phyloP scores from a whole-genome alignment of 1,140 invertebrate genomes.

The Solenopsis invicta region DNA sequence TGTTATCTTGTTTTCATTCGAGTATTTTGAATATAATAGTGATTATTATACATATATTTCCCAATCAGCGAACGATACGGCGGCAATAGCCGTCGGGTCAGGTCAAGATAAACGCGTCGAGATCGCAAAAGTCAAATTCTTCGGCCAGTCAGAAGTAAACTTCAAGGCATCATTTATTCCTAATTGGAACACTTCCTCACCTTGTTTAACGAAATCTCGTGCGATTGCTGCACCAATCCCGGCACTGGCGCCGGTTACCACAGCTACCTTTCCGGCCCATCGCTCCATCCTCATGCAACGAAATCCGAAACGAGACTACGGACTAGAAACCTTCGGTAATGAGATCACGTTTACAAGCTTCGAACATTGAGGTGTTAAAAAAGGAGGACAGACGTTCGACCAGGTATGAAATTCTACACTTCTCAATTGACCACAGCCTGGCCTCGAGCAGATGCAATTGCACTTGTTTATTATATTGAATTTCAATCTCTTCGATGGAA shows the following conservation, averaged over 20 bases:
- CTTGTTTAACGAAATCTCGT: conserved; percentile 68
- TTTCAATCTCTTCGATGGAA: background rate
- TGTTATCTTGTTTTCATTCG: conserved; percentile 6
- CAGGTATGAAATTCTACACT: conserved; percentile 55
- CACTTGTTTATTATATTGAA: conserved; percentile 30
- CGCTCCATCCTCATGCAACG: conserved; percentile 85
- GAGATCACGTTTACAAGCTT: conserved; percentile 56
- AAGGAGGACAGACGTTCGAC: conserved; percentile 17
- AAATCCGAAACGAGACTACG: conserved; percentile 52
- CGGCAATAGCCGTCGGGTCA: background rate
- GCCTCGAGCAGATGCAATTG: conserved; percentile 44
- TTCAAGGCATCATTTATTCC: background rate
- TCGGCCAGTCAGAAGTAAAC: background rate
- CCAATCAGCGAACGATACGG: background rate
- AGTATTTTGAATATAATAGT: background rate
- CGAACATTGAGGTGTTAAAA: conserved; percentile 57
- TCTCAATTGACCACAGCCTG: conserved; percentile 55
- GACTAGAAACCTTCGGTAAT: conserved; percentile 10
- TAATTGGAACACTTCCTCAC: conserved; percentile 55
- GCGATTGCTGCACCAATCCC: conserved; percentile 87
- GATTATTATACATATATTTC: background rate
- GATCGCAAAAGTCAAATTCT: background rate
- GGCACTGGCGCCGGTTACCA: conserved; percentile 88
- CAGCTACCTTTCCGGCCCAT: conserved; percentile 87
- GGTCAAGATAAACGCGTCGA: background rate